A percentile compares a stretch with the other conserved stretches of the same genome.
phyloP scores from a whole-genome alignment of 2,888 invertebrate species.

The Dorcus hopei region DNA sequence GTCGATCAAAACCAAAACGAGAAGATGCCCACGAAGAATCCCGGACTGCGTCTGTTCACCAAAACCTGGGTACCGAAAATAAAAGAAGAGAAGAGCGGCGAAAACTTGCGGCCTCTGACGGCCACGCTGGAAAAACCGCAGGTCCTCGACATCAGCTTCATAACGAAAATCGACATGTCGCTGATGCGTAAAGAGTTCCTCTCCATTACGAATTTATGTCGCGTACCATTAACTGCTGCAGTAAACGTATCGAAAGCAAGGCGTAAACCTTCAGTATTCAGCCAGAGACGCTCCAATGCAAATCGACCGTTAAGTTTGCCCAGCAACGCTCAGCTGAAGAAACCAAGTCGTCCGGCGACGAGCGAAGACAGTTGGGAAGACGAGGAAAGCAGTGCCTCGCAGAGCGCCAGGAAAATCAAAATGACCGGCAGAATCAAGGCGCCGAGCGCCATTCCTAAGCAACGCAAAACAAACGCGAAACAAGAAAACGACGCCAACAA shows the following conservation, averaged over 20 bases:
- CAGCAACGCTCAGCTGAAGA: constrained; percentile 11
- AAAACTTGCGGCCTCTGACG: constrained; percentile 51
- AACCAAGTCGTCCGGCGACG: constrained; percentile 22
- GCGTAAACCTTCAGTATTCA: constrained; percentile 24
- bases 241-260: constrained; percentile 18
- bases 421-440: constrained; percentile 6
- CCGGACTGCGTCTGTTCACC: constrained; percentile 41
- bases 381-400: constrained; percentile 33
- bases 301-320: constrained; percentile 30
- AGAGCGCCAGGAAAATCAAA: constrained; percentile 19
- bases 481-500: constrained; percentile 20
- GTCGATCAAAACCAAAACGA: not conserved
- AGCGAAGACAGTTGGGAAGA: constrained; percentile 39
- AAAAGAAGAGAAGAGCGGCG: constrained; percentile 27
- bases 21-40: constrained; percentile 35
- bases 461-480: constrained; percentile 1
- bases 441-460: constrained; percentile 6
- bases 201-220: constrained; percentile 46
- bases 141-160: constrained; percentile 52
- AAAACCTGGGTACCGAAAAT: constrained; percentile 42
- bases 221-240: constrained; percentile 34
- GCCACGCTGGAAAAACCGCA: constrained; percentile 57
- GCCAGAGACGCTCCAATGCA: constrained; percentile 21
- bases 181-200: constrained; percentile 54
- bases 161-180: constrained; percentile 58